phyloP scores from a whole-genome alignment of 2,797 vertebrate species.

The Lacerta bilineata region DNA sequence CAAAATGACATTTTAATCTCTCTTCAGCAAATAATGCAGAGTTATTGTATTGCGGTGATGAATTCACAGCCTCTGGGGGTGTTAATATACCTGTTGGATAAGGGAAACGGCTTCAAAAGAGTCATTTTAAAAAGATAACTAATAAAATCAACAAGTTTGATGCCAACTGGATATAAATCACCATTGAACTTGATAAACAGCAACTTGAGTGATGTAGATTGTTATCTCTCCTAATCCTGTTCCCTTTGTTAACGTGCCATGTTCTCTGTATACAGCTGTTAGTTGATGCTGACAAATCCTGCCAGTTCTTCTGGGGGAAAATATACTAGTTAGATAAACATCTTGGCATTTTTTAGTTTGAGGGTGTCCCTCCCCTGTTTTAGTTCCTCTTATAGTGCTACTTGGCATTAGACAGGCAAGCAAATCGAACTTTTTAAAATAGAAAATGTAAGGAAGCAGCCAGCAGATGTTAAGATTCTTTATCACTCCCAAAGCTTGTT shows the following conservation, averaged over 20 bases:
- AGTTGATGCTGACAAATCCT: conserved; percentile 27
- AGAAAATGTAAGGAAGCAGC: conserved; percentile 37
- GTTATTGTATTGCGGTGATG: conserved; percentile 11
- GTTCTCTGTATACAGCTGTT: background rate
- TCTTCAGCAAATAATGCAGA: background rate
- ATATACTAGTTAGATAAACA: background rate
- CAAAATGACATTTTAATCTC: background rate
- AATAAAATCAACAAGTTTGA: background rate
- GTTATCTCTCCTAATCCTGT: background rate
- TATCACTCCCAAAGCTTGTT: conserved; percentile 31
- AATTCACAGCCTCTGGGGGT: conserved; percentile 2
- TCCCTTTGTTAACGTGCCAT: conserved; percentile 38
- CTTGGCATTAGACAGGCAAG: conserved; percentile 16
- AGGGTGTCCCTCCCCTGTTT: background rate
- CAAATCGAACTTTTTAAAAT: conserved; percentile 13
- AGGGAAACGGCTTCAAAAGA: conserved; percentile 16
- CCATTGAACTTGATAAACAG: background rate
- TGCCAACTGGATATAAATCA: background rate
- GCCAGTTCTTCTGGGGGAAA: background rate
- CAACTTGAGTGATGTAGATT: background rate
- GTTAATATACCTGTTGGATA: background rate
- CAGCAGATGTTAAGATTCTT: background rate
- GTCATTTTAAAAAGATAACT: conserved; percentile 11
- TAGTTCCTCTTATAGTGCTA: background rate
- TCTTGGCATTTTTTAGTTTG: background rate